A percentile compares a stretch with the other conserved stretches of the same genome.
Conservation (phyloP, 2,888 invertebrate species). For the Andrena minutula region DNA sequence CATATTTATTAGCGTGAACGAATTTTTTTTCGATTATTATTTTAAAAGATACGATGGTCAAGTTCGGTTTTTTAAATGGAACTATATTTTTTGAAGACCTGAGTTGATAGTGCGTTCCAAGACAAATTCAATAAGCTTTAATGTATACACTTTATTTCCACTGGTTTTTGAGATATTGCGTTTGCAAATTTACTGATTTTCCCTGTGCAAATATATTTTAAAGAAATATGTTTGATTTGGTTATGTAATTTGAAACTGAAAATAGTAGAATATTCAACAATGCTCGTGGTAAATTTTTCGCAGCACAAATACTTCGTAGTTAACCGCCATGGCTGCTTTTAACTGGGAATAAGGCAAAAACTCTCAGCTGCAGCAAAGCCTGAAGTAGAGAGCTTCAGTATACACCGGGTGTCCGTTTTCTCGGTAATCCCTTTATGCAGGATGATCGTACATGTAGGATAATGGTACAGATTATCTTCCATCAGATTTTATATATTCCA, state of each 20-base stretch:
- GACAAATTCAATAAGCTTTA: too few species aligned
- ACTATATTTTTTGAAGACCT: too few species aligned
- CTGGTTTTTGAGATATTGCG: too few species aligned
- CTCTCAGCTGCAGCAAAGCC: conserved; percentile 79
- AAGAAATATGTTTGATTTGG: too few species aligned
- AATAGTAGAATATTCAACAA: conserved; percentile 2
- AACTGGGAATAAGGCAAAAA: conserved; percentile 81
- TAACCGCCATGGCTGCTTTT: conserved; percentile 20
- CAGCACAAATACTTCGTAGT: conserved; percentile 15
- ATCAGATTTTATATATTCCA: background rate
- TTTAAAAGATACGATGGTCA: too few species aligned
- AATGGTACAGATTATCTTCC: background rate
- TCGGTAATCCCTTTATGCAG: background rate
- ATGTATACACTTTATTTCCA: too few species aligned
- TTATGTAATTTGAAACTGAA: background rate
- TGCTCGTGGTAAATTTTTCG: conserved; percentile 15
- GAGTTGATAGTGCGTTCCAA: too few species aligned
- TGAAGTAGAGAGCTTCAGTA: conserved; percentile 72
- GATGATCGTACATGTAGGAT: background rate
- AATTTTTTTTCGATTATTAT: too few species aligned
- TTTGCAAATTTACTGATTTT: too few species aligned
- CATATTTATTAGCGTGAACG: too few species aligned
- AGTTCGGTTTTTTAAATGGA: too few species aligned
- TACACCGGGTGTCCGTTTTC: conserved; percentile 67
- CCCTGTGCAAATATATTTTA: too few species aligned